Evolutionary conservation across 2,113 vertebrate genomes (phyloP), one percentile per base, ranked within the genome.

Genomic region (Callopanchax toddi): DNA sequence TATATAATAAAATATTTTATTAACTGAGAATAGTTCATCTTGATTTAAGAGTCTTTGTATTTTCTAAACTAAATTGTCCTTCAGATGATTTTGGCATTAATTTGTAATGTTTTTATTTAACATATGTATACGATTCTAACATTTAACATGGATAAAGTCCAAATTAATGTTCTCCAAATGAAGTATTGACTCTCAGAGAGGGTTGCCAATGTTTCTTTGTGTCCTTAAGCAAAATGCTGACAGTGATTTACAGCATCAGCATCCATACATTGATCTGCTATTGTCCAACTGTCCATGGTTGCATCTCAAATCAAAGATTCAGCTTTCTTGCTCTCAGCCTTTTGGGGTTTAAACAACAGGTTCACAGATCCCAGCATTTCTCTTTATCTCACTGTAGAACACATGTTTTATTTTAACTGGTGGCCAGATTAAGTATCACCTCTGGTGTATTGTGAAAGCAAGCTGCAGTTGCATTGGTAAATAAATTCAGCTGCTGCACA

Each of bases 401-500:
- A 26, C 21, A 32, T 54, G 44, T 39, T n/a, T 48, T 46, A 11
- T 42, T 83, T n/a, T 64, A 66, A 32, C 50, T 61, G 34, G 49
- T 54, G 57, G 43, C 48, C 59, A 52, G 37, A 49, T 42, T 65
- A n/a, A n/a, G n/a, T 6, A 42, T 17, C 39, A 17, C 39, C 4
- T 3, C 13, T 39, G 39, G 1, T 32, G 29, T 32, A 32, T 32
- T 32, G n/a, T n/a, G n/a, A n/a, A 44, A 49, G 11, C 8, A 29
- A 51, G 49, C 23, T 29, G 25, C 16, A 2, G 17, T 17, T n/a
- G 23, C 13, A 29, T 10, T 51, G 3, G 22, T 5, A 11, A 25
- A n/a, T 6, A 58, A 63, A 22, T 78, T 66, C 11, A 54, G 52
- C 40, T 48, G 20, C 67, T 65, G 65, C 73, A 59, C 32, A 44